These are phyloP conservation scores for Lepidurus couesii DNA, from an alignment of 1,140 invertebrate genomes.

Conservation along the genomic window DNA sequence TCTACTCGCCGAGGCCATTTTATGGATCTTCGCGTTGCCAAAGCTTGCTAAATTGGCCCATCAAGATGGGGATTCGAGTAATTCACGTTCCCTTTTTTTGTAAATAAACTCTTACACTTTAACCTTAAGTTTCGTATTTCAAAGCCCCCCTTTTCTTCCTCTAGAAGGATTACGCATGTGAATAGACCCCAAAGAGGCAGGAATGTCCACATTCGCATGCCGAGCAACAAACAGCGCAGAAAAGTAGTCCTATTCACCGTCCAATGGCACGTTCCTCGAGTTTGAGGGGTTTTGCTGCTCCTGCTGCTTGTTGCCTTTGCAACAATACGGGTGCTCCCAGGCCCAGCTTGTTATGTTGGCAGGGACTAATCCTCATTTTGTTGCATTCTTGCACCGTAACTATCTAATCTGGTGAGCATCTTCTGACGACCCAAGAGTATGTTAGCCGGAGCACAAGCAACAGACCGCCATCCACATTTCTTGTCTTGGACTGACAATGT, in stretches of 20 bases:
- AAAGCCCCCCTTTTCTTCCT: neutral
- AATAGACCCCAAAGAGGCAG: neutral
- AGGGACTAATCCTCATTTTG: conserved; percentile 8
- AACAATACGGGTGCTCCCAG: neutral
- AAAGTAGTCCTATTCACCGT: neutral
- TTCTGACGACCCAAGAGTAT: neutral
- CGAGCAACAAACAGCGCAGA: conserved; percentile 20
- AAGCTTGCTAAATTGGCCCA: conserved; percentile 15
- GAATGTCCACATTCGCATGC: conserved; percentile 17
- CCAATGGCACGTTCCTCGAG: neutral
- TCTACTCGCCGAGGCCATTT: neutral
- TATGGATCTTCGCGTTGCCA: neutral
- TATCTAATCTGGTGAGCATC: conserved; percentile 2
- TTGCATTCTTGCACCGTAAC: conserved; percentile 18
- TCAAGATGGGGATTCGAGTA: neutral
- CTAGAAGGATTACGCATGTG: neutral
- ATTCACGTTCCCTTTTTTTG: neutral
- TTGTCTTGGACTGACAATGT: conserved; percentile 8
- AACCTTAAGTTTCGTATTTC: neutral
- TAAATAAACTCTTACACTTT: neutral
- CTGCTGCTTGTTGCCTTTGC: neutral
- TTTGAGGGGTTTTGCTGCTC: neutral
- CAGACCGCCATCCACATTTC: conserved; percentile 17
- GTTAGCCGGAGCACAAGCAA: neutral
- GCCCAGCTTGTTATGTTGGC: neutral